phyloP scores from a whole-genome alignment of 2,888 invertebrate genomes.

The Campoplex capitator region DNA sequence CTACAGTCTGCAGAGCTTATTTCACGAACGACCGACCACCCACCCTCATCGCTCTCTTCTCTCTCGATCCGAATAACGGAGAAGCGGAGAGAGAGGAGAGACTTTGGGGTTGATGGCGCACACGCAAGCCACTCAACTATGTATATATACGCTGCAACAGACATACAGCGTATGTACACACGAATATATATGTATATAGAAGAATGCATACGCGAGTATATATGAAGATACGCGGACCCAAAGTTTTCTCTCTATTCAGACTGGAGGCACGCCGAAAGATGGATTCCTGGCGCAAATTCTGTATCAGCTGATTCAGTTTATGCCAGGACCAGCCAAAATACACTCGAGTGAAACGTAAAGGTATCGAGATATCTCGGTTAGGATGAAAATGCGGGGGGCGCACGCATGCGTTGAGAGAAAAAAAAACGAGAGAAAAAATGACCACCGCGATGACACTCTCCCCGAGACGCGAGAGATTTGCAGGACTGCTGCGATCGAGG shows the following conservation, averaged over 20 bases:
- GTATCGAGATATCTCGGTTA: not conserved
- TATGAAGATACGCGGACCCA: not conserved
- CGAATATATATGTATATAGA: not conserved
- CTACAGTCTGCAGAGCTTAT: conserved; percentile 81
- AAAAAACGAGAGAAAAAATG: conserved; percentile 7
- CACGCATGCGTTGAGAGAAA: not conserved
- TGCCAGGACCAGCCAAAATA: not conserved
- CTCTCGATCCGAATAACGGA: conserved; percentile 55
- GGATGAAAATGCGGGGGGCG: not conserved
- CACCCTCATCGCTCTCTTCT: conserved; percentile 56
- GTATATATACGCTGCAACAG: conserved; percentile 37
- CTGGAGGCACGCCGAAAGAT: not conserved
- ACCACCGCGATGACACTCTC: conserved; percentile 24
- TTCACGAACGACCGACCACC: conserved; percentile 82
- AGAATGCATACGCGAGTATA: not conserved
- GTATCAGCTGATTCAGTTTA: conserved; percentile 8
- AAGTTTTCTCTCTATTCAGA: conserved; percentile 5
- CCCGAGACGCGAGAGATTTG: not conserved
- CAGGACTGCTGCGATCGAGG: conserved; percentile 65
- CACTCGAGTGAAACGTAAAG: not conserved
- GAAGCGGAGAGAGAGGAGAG: not conserved
- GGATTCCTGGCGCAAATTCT: not conserved
- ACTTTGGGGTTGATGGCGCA: conserved; percentile 46
- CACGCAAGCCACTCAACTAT: conserved; percentile 42
- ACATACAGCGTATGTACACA: conserved; percentile 30